A percentile compares a stretch with the other conserved stretches of the same genome.
phyloP scores from a whole-genome alignment of 2,888 invertebrate species.

The Anaspis maculata region DNA sequence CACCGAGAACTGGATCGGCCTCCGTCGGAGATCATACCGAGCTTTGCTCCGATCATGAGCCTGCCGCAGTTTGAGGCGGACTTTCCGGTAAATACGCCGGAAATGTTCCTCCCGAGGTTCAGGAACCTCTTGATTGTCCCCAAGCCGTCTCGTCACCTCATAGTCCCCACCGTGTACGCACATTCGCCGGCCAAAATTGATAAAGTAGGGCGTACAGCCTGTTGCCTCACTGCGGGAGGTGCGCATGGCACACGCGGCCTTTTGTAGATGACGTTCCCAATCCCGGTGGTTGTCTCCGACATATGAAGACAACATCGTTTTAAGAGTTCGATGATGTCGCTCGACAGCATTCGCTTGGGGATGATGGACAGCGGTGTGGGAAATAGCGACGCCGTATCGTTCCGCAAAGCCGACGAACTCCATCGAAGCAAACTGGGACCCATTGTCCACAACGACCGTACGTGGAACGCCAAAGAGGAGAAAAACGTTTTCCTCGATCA shows the following conservation, averaged over 20 bases:
- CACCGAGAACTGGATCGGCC: neutral
- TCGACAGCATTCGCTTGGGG: neutral
- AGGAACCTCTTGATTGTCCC: too few species aligned
- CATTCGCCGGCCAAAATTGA: neutral
- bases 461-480: constrained; percentile 15
- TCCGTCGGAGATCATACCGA: neutral
- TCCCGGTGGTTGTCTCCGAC: neutral
- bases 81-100: neutral
- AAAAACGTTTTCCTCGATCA: constrained; percentile 8
- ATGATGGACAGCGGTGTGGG: neutral
- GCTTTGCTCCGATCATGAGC: neutral
- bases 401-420: constrained; percentile 8
- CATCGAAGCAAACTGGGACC: constrained; percentile 10
- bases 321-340: neutral
- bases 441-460: constrained; percentile 17
- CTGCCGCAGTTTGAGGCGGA: neutral
- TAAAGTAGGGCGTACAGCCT: neutral
- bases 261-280: neutral
- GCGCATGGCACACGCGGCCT: neutral
- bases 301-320: neutral
- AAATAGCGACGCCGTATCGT: constrained; percentile 5
- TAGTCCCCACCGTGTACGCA: neutral
- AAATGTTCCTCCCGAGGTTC: neutral
- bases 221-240: neutral
- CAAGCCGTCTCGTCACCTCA: neutral